These are phyloP conservation scores for Lampris megalopsis DNA, from an alignment of 2,113 vertebrate genomes.

Conservation along the genomic window DNA sequence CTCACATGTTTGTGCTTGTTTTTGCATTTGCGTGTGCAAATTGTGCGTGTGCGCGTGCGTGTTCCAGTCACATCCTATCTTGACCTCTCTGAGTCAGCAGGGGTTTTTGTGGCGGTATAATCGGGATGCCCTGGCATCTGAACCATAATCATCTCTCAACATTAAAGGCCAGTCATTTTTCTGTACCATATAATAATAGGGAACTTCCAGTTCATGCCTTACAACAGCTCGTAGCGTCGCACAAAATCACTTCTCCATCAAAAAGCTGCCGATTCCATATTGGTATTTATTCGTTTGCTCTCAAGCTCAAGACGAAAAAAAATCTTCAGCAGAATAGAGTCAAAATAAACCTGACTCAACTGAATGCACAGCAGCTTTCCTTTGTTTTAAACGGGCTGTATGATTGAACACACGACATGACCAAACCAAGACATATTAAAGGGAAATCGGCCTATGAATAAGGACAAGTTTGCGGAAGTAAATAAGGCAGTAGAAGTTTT, in stretches of 20 bases:
- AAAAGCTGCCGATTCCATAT: constrained; percentile 39
- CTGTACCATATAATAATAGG: constrained; percentile 76
- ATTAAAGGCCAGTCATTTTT: constrained; percentile 74
- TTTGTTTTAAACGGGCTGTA: too few relatives aligned
- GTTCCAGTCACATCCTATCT: constrained; percentile 62
- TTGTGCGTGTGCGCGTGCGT: constrained; percentile 25
- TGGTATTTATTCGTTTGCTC: constrained; percentile 45
- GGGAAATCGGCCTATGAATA: too few relatives aligned
- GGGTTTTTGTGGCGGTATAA: constrained; percentile 74
- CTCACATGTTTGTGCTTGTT: background rate
- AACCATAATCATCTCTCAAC: constrained; percentile 79
- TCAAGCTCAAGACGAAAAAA: background rate
- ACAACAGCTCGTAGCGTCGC: constrained; percentile 74
- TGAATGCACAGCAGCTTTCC: too few relatives aligned
- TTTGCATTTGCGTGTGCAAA: constrained; percentile 10
- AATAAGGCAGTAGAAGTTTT: too few relatives aligned
- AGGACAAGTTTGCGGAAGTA: too few relatives aligned
- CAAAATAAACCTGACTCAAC: too few relatives aligned
- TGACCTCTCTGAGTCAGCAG: constrained; percentile 74
- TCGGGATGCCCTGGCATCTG: constrained; percentile 69
- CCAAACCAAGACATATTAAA: background rate
- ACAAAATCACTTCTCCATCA: constrained; percentile 70
- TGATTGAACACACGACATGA: too few relatives aligned
- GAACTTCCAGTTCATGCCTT: constrained; percentile 65
- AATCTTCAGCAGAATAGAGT: background rate